These are phyloP conservation scores for Anableps anableps DNA, from an alignment of 2,797 vertebrate genomes.

Conservation along the genomic window DNA sequence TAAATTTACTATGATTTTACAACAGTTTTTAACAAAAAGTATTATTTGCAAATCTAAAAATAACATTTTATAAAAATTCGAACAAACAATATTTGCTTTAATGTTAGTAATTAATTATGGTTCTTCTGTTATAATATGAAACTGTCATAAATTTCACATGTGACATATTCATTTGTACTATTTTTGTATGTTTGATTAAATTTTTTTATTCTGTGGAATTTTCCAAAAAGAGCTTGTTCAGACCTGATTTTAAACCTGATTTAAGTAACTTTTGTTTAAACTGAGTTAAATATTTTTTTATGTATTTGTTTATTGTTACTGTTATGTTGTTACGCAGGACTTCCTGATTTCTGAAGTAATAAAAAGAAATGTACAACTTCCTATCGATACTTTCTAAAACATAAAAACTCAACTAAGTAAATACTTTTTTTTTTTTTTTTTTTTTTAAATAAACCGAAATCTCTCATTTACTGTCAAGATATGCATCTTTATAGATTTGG, in stretches of 20 bases:
- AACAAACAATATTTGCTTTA: neutral
- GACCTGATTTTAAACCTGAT: neutral
- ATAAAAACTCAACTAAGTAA: neutral
- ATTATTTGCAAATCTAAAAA: neutral
- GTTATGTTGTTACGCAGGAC: neutral
- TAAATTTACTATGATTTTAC: too few relatives aligned
- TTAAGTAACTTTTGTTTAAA: neutral
- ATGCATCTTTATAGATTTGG: neutral
- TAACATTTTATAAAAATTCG: neutral
- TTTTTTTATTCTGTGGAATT: neutral
- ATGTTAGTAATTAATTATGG: neutral
- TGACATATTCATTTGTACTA: neutral
- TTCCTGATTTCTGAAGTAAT: neutral
- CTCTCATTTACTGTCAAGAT: neutral
- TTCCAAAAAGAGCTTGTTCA: neutral
- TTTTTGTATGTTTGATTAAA: neutral
- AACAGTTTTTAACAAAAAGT: too few relatives aligned
- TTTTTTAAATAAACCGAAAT: neutral
- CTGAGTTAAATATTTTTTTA: neutral
- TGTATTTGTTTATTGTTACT: neutral
- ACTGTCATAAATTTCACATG: neutral
- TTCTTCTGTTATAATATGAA: neutral
- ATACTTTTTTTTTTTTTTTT: too few relatives aligned
- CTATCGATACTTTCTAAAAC: neutral
- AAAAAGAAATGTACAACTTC: neutral